Evolutionary conservation across 2,888 invertebrate genomes (phyloP).

Genomic region (Eupithecia exiguata): DNA sequence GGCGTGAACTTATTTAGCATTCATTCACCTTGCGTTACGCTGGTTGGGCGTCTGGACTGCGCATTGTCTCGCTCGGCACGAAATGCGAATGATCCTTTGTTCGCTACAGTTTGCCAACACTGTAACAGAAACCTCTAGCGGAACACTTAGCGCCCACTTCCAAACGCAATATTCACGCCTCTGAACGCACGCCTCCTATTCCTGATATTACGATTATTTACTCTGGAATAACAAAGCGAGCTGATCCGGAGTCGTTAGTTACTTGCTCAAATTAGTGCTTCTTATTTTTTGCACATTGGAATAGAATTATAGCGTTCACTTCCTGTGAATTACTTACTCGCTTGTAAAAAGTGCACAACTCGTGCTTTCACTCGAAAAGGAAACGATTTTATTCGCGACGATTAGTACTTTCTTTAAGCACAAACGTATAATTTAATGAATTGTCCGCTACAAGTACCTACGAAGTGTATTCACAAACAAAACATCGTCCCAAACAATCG

Average conservation of each 20-base stretch:
- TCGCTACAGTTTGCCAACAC: constrained; percentile 72
- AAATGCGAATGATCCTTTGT: constrained; percentile 79
- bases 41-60: constrained; percentile 67
- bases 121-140: constrained; percentile 68
- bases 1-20: constrained; percentile 72
- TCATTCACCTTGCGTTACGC: constrained; percentile 79
- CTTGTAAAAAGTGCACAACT: constrained; percentile 48
- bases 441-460: constrained; percentile 60
- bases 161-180: constrained; percentile 66
- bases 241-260: constrained; percentile 61
- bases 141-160: constrained; percentile 73
- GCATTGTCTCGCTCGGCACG: constrained; percentile 72
- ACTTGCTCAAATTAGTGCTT: constrained; percentile 50
- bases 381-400: constrained; percentile 68
- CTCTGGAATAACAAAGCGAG: constrained; percentile 64
- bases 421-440: constrained; percentile 76
- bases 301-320: constrained; percentile 44
- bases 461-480: constrained; percentile 44
- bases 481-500: constrained; percentile 66
- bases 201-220: constrained; percentile 68
- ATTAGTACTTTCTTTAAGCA: constrained; percentile 71
- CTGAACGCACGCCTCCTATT: constrained; percentile 58
- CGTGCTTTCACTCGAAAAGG: constrained; percentile 69
- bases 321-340: constrained; percentile 48
- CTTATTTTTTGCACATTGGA: constrained; percentile 40